phyloP scores from a whole-genome alignment of 53 echinoderm and acorn worm genomes.

The Luidia sarsii region DNA sequence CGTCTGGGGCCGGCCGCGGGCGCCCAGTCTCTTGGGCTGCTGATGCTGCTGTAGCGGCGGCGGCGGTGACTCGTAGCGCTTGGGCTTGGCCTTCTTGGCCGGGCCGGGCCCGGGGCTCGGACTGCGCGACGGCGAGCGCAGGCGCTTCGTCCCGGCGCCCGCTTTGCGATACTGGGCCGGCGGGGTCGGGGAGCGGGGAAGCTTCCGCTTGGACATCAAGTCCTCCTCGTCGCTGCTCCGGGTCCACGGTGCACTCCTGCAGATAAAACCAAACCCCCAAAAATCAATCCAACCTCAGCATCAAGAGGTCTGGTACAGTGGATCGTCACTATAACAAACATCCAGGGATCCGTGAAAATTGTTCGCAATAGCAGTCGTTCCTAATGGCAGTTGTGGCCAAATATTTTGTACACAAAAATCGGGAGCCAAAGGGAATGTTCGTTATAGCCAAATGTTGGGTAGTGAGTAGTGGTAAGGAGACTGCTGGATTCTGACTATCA shows the following conservation, averaged over 20 bases:
- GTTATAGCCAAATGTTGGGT: no score
- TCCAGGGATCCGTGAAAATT: no score
- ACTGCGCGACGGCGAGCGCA: slow-evolving; percentile 4
- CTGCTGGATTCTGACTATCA: no score
- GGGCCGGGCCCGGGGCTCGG: slow-evolving; percentile 11
- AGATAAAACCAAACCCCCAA: not conserved
- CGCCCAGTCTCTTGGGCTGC: slow-evolving; percentile 6
- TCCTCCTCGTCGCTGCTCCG: slow-evolving; percentile 28
- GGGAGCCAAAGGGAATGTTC: no score
- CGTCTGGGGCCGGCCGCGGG: not conserved
- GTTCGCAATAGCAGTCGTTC: no score
- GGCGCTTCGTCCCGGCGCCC: slow-evolving; percentile 15
- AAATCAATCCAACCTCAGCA: no score
- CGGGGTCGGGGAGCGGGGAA: slow-evolving; percentile 33
- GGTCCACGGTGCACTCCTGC: slow-evolving; percentile 26
- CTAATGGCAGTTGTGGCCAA: no score
- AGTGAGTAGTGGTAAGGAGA: no score
- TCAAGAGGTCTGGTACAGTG: no score
- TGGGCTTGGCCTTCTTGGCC: slow-evolving; percentile 8
- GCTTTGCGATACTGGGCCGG: slow-evolving; percentile 46
- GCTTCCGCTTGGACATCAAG: not conserved
- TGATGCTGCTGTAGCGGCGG: no score
- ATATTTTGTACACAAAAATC: no score
- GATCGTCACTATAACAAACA: no score
- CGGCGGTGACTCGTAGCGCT: slow-evolving; percentile 18